Conservation (phyloP, 2,113 vertebrate species). For the Eurypyga helias region DNA sequence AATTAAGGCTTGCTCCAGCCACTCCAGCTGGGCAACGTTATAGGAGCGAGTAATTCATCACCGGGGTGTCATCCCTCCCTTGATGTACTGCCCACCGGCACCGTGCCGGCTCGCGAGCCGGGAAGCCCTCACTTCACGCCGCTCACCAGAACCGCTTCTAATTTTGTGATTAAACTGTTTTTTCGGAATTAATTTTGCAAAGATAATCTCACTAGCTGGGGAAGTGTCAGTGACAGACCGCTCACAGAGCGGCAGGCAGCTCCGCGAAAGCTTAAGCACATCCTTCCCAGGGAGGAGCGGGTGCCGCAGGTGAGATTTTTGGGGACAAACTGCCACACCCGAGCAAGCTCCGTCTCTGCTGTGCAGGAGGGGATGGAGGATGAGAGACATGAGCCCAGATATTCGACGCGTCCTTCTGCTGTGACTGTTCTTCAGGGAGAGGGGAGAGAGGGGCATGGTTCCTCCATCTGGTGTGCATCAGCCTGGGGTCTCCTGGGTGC, state of each 20-base stretch:
- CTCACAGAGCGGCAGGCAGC: background rate
- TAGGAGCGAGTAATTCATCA: slow-evolving; percentile 52
- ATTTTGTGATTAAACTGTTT: background rate
- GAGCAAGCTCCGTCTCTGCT: background rate
- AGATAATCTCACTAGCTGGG: background rate
- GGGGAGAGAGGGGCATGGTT: background rate
- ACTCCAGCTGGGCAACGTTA: slow-evolving; percentile 54
- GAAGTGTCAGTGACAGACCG: background rate
- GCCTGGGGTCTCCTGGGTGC: background rate
- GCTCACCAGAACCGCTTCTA: background rate
- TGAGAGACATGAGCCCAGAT: background rate
- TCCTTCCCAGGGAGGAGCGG: fast-evolving
- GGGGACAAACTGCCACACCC: fast-evolving
- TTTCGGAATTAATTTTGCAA: background rate
- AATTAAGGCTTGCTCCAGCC: slow-evolving; percentile 69
- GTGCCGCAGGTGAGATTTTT: background rate
- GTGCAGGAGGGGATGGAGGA: background rate
- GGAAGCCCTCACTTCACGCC: fast-evolving
- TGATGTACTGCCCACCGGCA: slow-evolving; percentile 27
- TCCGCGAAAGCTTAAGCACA: background rate
- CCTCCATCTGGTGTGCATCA: slow-evolving; percentile 13
- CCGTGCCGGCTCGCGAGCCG: background rate
- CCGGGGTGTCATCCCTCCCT: slow-evolving; percentile 16
- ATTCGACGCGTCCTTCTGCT: background rate
- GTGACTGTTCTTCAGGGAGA: background rate